Conservation (phyloP, 2,797 vertebrate genomes). For the Echiichthys vipera region DNA sequence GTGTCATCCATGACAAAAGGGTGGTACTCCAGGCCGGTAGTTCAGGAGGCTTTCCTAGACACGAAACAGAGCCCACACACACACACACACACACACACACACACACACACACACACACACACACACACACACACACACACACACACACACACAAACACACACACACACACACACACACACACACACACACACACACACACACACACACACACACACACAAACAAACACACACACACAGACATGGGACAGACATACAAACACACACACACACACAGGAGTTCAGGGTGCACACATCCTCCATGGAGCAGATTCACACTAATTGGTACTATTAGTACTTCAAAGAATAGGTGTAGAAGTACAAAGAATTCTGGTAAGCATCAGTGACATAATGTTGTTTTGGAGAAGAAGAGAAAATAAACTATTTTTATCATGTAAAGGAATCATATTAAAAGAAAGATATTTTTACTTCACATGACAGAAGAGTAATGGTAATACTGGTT, state of each 20-base stretch:
- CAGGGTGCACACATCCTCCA: slow-evolving; percentile 51
- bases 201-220: slow-evolving; percentile 26
- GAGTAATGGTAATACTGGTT: slow-evolving; percentile 52
- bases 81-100: not conserved
- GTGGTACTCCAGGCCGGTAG: slow-evolving; percentile 35
- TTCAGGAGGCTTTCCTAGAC: slow-evolving; percentile 43
- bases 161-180: no score
- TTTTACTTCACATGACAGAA: slow-evolving; percentile 94
- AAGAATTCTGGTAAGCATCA: slow-evolving; percentile 88
- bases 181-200: slow-evolving; percentile 3
- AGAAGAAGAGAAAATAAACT: slow-evolving; percentile 82
- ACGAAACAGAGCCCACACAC: slow-evolving; percentile 26
- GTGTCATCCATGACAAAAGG: slow-evolving; percentile 49
- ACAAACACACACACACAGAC: no score
- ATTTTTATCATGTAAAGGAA: slow-evolving; percentile 98
- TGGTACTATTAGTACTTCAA: slow-evolving; percentile 10
- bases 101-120: not conserved
- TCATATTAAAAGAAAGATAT: slow-evolving; percentile 96
- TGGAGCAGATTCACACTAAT: slow-evolving; percentile 46
- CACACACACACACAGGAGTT: slow-evolving; percentile 29
- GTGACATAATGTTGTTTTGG: slow-evolving; percentile 90
- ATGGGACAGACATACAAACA: no score
- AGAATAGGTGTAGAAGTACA: slow-evolving; percentile 2
- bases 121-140: not conserved
- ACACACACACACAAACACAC: no score